Evolutionary conservation across 2,888 invertebrate species (phyloP).

Genomic region (Drosophila mimica): DNA sequence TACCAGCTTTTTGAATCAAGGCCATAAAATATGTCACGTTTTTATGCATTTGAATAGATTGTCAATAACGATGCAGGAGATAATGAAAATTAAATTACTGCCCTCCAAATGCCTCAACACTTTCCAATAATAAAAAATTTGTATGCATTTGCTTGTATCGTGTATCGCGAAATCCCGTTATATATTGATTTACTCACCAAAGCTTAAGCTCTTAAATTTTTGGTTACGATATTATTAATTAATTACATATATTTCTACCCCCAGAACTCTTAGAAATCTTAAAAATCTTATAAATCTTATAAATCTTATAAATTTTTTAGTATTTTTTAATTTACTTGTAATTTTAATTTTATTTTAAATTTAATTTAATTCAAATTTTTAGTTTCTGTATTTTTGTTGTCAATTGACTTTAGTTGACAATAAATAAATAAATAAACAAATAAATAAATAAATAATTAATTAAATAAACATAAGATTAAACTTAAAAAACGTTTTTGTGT

Average conservation of each 20-base stretch:
- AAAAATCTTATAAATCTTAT: too few species aligned
- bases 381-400: too few species aligned
- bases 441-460: too few species aligned
- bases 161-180: not conserved
- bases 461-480: not conserved
- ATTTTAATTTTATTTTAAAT: too few species aligned
- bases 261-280: too few species aligned
- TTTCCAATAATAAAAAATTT: too few species aligned
- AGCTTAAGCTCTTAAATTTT: not conserved
- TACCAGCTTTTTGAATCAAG: not conserved
- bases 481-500: not conserved
- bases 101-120: not conserved
- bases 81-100: constrained; percentile 59
- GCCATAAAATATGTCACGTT: constrained; percentile 57
- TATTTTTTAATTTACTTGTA: too few species aligned
- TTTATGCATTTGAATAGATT: constrained; percentile 50
- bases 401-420: too few species aligned
- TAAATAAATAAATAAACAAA: too few species aligned
- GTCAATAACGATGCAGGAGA: constrained; percentile 40
- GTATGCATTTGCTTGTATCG: not conserved
- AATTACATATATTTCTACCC: too few species aligned
- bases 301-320: too few species aligned
- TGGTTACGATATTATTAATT: not conserved
- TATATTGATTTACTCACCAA: not conserved
- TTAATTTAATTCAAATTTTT: too few species aligned